Evolutionary conservation across 2,888 invertebrate genomes (phyloP).

Genomic region (Trilocha varians): DNA sequence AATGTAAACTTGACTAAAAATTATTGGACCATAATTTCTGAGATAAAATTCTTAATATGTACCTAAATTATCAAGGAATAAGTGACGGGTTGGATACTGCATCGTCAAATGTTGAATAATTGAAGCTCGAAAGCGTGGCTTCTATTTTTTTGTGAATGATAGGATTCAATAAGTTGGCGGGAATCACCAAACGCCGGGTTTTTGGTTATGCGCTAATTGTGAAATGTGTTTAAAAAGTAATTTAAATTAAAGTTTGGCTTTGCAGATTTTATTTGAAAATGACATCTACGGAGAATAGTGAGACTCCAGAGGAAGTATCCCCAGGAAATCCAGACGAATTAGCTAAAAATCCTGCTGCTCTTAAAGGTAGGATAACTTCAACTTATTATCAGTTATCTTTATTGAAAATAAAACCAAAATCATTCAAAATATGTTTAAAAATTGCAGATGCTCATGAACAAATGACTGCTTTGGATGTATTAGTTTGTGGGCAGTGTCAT

Average conservation of each 20-base stretch:
- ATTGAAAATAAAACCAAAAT: neutral
- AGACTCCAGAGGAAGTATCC: conserved; percentile 46
- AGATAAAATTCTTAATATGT: too few relatives aligned
- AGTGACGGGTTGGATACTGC: too few relatives aligned
- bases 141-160: conserved; percentile 6
- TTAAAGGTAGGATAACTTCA: conserved; percentile 64
- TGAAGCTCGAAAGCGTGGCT: neutral
- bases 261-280: conserved; percentile 23
- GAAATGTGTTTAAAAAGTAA: neutral
- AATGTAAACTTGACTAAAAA: neutral
- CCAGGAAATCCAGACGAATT: conserved; percentile 75
- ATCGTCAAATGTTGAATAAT: too few relatives aligned
- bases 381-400: neutral
- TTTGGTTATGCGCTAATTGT: conserved; percentile 20
- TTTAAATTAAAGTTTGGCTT: neutral
- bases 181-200: conserved; percentile 25
- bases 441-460: conserved; percentile 82
- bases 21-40: neutral
- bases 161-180: too few relatives aligned
- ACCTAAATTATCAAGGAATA: too few relatives aligned
- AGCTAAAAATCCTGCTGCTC: conserved; percentile 74
- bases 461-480: conserved; percentile 82
- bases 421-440: conserved; percentile 9
- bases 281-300: conserved; percentile 57
- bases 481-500: conserved; percentile 89